Evolutionary conservation across 1,140 invertebrate species (phyloP), one percentile per base, ranked within the genome.

Genomic region (Aphelenchoides besseyi): DNA sequence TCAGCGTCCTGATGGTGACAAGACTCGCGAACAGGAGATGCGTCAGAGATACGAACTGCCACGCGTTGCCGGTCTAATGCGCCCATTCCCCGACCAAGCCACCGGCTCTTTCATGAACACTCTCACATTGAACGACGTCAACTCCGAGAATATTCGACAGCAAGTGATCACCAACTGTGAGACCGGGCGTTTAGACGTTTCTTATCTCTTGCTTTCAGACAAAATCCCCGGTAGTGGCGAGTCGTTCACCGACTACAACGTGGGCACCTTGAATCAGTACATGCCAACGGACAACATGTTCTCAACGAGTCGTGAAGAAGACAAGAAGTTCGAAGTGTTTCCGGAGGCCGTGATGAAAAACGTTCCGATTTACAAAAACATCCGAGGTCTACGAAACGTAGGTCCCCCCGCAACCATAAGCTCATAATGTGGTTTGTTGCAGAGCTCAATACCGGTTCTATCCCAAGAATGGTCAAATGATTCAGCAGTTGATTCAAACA

Each of bases 251-350:
- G 74, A 78, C 59, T 78, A 78, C 54, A 79, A 78, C 48, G 37
- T 64, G 12, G 53, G 55, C 28, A 71, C 74, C 23, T 23, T 79
- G n/a, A 81, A 81, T 62, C 79, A 78, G 28, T 78, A 68, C 59
- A 77, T 78, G 29, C 76, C 76, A 26, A 81, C 78, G 18, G 76
- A 78, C 64, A 78, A 78, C 36, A 78, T 83, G 82, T 83, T 83
- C 66, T 79, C 81, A 36, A 83, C 82, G 2, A 82, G 74, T 23
- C 57, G 68, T 37, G 82, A 83, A 55, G 82, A 83, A 67, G 82
- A 83, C 68, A 83, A 83, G 52, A 79, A 82, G 41, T 83, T 83
- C 53, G 81, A 84, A n/a, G 82, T 80, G 1, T 83, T 83, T 74
- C 82, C 82, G 8, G 82, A 83, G 64, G 74, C 81, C 5, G 35